These are phyloP conservation scores for Graphium colonna DNA, from an alignment of 2,888 invertebrate species.

Conservation along the genomic window DNA sequence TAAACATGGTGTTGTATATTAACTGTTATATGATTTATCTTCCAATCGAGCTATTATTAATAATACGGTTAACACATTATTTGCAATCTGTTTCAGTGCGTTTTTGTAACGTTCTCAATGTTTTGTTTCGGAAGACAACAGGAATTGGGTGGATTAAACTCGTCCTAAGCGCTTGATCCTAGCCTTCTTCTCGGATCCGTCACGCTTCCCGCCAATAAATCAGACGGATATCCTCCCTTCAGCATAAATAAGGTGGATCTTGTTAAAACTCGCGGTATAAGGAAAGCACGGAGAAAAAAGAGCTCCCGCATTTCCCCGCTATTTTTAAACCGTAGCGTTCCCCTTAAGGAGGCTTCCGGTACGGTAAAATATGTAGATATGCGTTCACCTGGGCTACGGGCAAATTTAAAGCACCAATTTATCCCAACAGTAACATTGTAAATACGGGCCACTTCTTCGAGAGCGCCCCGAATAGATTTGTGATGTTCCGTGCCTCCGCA, in stretches of 20 bases:
- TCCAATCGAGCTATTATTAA: no score
- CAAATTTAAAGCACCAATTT: slow-evolving; percentile 74
- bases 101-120: no score
- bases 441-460: slow-evolving; percentile 62
- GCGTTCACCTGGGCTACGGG: slow-evolving; percentile 74
- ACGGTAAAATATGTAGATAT: slow-evolving; percentile 78
- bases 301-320: slow-evolving; percentile 67
- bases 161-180: slow-evolving; percentile 27
- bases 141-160: not conserved
- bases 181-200: slow-evolving; percentile 66
- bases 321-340: slow-evolving; percentile 68
- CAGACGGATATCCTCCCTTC: slow-evolving; percentile 59
- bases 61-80: no score
- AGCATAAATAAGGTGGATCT: slow-evolving; percentile 76
- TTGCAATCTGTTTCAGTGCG: no score
- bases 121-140: no score
- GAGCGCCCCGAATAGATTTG: slow-evolving; percentile 67
- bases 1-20: no score
- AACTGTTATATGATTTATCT: no score
- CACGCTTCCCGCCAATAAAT: slow-evolving; percentile 71
- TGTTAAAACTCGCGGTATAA: slow-evolving; percentile 70
- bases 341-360: slow-evolving; percentile 68
- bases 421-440: slow-evolving; percentile 76
- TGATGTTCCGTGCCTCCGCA: slow-evolving; percentile 67
- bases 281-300: slow-evolving; percentile 36